phyloP scores from a whole-genome alignment of 2,797 vertebrate species.

The Muraenolepis orangiensis region DNA sequence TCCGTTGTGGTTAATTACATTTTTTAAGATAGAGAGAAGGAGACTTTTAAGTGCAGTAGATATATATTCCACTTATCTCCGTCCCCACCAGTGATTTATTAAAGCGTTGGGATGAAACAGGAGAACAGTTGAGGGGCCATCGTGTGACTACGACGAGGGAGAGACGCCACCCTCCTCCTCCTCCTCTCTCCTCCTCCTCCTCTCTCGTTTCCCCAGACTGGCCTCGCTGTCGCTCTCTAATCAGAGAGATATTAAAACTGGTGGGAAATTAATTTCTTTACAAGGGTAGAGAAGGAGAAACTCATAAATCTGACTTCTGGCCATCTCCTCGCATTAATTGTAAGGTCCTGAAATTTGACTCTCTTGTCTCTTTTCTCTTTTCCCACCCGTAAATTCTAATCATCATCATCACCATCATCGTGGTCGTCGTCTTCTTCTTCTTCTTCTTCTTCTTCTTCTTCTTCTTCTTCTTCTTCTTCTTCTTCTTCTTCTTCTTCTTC shows the following conservation, averaged over 20 bases:
- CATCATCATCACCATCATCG: too few relatives aligned
- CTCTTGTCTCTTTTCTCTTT: not conserved
- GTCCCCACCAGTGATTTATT: constrained; percentile 46
- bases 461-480: constrained; percentile 59
- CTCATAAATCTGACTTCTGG: constrained; percentile 9
- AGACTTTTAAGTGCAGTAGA: constrained; percentile 51
- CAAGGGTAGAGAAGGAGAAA: constrained; percentile 8
- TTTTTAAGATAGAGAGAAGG: constrained; percentile 47
- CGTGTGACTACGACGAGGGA: not conserved
- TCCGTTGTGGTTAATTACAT: constrained; percentile 63
- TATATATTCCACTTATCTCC: constrained; percentile 56
- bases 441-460: constrained; percentile 30
- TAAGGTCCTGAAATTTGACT: not conserved
- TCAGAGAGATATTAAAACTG: constrained; percentile 23
- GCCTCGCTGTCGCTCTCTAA: constrained; percentile 12
- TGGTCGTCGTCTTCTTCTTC: constrained; percentile 60
- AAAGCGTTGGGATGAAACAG: constrained; percentile 51
- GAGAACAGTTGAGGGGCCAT: constrained; percentile 31
- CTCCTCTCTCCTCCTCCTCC: constrained; percentile 5
- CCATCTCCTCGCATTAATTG: constrained; percentile 9
- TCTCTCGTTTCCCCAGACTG: constrained; percentile 12
- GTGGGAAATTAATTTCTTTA: constrained; percentile 27
- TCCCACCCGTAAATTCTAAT: constrained; percentile 2
- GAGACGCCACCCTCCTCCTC: too few relatives aligned
- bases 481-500: constrained; percentile 53